Base-by-base conservation (phyloP, 2,888 invertebrate genomes). In the Rhyacophila evoluta region DNA sequence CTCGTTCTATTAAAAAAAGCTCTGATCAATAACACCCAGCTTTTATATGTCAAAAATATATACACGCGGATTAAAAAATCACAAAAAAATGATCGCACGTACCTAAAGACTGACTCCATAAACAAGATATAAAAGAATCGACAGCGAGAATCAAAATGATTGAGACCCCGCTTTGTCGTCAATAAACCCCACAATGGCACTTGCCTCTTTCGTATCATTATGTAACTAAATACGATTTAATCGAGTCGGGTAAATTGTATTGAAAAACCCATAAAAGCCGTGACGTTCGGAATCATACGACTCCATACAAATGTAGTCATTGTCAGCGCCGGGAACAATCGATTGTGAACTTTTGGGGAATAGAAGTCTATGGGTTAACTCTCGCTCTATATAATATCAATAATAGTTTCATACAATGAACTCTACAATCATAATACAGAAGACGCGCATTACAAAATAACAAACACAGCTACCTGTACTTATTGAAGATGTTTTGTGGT, bases 181-280 rank as follows among this genome's bases (percentile, higher is more conserved):
- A 69, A 69, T 29, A 69, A 28, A 69, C 28, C 29, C 41, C 29
- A 78, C 80, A 78, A 80, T 78, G 73, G 55, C 80, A 80, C 78
- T 80, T 80, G 78, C 73, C 75, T 75, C 74, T 55, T 55, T 55
- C 77, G 41, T 38, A 55, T 78, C 71, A 80, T 78, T 78, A 72
- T 75, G 78, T 78, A 75, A 75, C 80, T 68, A 78, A 80, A 78
- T 77, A 78, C 80, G 74, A 75, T 80, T 75, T 75, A 78, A 78
- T 80, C 78, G 73, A 80, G 78, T 78, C 29, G 80, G 36, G 72
- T 68, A 72, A 78, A 36, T 73, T 33, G 75, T 55, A 75, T 80
- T 75, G 78, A 80, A 78, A 80, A 74, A 71, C 67, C 41, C 29
- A 36, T 68, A 73, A 73, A 68, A 36, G 28, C 75, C 73, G 77